Percentiles rank a stretch among this genome's conserved stretches.
phyloP scores from a whole-genome alignment of 2,888 invertebrate genomes.

The Diaperis boleti region DNA sequence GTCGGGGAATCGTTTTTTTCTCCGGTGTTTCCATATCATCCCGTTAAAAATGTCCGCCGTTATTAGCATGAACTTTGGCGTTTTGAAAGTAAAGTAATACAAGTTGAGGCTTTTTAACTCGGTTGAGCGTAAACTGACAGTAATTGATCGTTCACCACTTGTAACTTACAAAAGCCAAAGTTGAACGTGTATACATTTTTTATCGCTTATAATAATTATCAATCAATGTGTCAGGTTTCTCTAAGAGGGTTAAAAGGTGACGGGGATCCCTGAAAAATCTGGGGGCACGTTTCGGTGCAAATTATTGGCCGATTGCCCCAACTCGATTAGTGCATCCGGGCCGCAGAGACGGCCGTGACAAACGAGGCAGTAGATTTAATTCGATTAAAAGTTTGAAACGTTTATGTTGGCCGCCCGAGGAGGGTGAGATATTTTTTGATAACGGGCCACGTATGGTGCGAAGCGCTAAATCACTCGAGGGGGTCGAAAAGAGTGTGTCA shows the following conservation, averaged over 20 bases:
- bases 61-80: conserved; percentile 59
- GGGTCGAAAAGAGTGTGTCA: too few relatives aligned
- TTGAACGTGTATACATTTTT: conserved; percentile 54
- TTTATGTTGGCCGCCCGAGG: conserved; percentile 4
- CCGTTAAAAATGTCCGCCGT: conserved; percentile 50
- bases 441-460: conserved; percentile 47
- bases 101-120: conserved; percentile 58
- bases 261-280: conserved; percentile 18
- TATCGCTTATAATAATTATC: conserved; percentile 55
- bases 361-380: conserved; percentile 39
- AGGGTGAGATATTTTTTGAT: conserved; percentile 43
- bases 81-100: conserved; percentile 58
- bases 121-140: conserved; percentile 54
- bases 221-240: conserved; percentile 52
- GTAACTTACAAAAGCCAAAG: conserved; percentile 56
- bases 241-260: not conserved
- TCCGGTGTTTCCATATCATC: conserved; percentile 26
- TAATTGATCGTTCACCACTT: conserved; percentile 60
- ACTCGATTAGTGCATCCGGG: conserved; percentile 28
- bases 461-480: conserved; percentile 49
- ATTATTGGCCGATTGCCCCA: conserved; percentile 36
- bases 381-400: conserved; percentile 40
- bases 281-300: conserved; percentile 20
- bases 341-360: conserved; percentile 33
- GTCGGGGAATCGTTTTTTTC: conserved; percentile 17